Percentiles rank a stretch among this genome's conserved stretches.
phyloP scores from a whole-genome alignment of 1,140 invertebrate genomes.

The Cataglyphis hispanica region DNA sequence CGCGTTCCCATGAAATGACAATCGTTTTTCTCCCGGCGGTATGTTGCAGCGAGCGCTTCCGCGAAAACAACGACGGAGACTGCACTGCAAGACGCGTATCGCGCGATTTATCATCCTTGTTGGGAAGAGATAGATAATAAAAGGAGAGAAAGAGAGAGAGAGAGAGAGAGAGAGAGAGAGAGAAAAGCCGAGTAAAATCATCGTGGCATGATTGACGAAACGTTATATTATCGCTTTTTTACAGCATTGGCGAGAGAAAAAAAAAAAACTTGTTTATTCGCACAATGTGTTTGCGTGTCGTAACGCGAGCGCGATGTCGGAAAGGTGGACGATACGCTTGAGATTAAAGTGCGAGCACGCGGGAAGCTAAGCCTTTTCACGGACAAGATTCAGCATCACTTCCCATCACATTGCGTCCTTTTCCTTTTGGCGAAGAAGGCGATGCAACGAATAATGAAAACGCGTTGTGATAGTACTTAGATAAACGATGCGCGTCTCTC shows the following conservation, averaged over 20 bases:
- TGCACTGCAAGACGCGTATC: conserved; percentile 1
- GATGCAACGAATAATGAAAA: conserved; percentile 37
- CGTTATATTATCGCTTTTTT: conserved; percentile 6
- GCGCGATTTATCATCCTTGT: conserved; percentile 33
- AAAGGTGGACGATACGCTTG: conserved; percentile 47
- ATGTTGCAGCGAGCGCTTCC: conserved; percentile 26
- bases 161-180: conserved; percentile 27
- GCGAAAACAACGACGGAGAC: conserved; percentile 37
- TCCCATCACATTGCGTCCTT: not conserved
- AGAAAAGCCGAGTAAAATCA: conserved; percentile 39
- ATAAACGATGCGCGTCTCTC: conserved; percentile 68
- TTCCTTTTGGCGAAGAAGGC: not conserved
- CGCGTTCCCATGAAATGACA: conserved; percentile 58
- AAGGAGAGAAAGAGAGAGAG: not conserved
- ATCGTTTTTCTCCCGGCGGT: conserved; percentile 44
- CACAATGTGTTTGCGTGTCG: not conserved
- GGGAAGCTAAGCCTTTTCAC: not conserved
- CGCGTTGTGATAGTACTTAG: conserved; percentile 65
- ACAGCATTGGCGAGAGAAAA: conserved; percentile 24
- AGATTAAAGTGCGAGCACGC: conserved; percentile 52
- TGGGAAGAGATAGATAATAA: not conserved
- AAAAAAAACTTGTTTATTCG: conserved; percentile 48
- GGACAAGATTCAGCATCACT: not conserved
- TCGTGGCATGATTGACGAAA: conserved; percentile 45
- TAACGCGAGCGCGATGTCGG: conserved; percentile 25